A percentile compares a stretch with the other conserved stretches of the same genome.
Evolutionary conservation across 2,113 vertebrate species (phyloP).

Genomic region (Crypturellus undulatus): DNA sequence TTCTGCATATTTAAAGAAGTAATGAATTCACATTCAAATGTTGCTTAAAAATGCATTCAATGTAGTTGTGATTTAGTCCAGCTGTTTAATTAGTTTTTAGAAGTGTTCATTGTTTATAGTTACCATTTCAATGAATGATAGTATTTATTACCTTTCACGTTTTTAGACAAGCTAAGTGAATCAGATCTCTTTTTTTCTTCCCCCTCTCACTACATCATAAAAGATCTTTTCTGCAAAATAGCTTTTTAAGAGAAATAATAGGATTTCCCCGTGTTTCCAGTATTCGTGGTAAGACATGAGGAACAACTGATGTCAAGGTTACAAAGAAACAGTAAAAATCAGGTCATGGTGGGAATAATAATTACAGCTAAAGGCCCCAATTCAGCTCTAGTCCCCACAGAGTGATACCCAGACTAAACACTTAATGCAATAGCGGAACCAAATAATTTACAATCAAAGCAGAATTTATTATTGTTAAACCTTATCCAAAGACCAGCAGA

Average conservation of each 20-base stretch:
- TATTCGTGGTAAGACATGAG: background rate
- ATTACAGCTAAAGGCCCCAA: background rate
- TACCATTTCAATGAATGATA: slow-evolving; percentile 38
- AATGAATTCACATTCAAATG: background rate
- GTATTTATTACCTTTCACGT: slow-evolving; percentile 40
- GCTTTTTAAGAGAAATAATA: slow-evolving; percentile 47
- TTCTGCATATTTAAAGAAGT: background rate
- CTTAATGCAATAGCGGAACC: background rate
- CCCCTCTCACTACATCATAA: background rate
- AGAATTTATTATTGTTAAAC: background rate
- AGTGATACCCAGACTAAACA: background rate
- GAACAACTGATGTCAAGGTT: slow-evolving; percentile 25
- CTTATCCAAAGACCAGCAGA: background rate
- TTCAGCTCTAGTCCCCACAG: background rate
- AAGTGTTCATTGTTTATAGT: slow-evolving; percentile 24
- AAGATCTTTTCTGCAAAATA: background rate
- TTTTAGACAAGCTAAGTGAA: slow-evolving; percentile 25
- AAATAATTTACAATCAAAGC: background rate
- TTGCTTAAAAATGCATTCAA: slow-evolving; percentile 37
- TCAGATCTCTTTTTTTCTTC: background rate
- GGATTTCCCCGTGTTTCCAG: background rate
- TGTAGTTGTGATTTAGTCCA: slow-evolving; percentile 40
- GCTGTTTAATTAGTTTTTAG: slow-evolving; percentile 61
- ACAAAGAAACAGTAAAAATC: background rate
- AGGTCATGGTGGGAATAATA: background rate